These are phyloP conservation scores for Himalopsyche phryganea DNA, from an alignment of 1,140 invertebrate genomes.

Conservation along the genomic window DNA sequence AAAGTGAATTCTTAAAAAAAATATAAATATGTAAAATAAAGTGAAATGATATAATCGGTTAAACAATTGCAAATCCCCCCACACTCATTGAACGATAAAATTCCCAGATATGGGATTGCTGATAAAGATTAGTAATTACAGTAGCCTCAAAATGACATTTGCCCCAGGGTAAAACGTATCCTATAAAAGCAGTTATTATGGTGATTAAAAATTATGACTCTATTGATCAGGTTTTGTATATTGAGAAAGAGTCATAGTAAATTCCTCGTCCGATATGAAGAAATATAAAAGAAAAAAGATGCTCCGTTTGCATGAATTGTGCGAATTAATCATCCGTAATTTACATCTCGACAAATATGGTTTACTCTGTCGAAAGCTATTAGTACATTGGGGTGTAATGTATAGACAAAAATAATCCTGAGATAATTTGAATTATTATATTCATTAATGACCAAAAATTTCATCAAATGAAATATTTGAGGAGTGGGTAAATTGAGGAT, in stretches of 20 bases:
- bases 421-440: conserved; percentile 60
- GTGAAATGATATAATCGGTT: conserved; percentile 70
- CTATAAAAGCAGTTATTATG: conserved; percentile 65
- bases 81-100: conserved; percentile 61
- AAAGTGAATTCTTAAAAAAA: conserved; percentile 56
- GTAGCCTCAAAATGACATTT: conserved; percentile 73
- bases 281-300: conserved; percentile 55
- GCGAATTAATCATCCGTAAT: conserved; percentile 56
- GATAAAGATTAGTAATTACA: conserved; percentile 70
- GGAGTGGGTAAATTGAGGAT: conserved; percentile 53
- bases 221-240: conserved; percentile 53
- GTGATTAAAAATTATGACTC: conserved; percentile 55
- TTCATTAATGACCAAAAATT: conserved; percentile 56
- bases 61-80: conserved; percentile 66
- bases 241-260: conserved; percentile 55
- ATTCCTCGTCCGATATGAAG: conserved; percentile 55
- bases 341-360: conserved; percentile 53
- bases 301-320: conserved; percentile 56
- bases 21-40: conserved; percentile 68
- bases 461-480: conserved; percentile 54
- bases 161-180: conserved; percentile 67
- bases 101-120: conserved; percentile 62
- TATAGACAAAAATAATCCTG: conserved; percentile 59
- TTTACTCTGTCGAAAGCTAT: conserved; percentile 57
- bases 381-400: conserved; percentile 55